Evolutionary conservation across 2,113 vertebrate genomes (phyloP).

Genomic region (Colaptes auratus): DNA sequence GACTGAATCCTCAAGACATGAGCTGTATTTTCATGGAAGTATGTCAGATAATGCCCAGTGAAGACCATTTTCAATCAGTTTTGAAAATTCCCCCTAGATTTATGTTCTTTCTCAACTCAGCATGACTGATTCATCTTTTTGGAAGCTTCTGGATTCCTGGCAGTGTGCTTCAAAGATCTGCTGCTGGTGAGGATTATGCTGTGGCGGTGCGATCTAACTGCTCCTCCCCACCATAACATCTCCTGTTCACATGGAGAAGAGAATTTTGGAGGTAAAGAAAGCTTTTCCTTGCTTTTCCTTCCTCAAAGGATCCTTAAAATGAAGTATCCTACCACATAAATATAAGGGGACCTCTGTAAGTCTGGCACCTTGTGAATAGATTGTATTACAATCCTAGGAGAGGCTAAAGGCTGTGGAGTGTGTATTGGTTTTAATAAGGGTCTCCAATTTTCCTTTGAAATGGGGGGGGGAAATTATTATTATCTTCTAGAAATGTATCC

Average conservation of each 20-base stretch:
- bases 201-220: neutral
- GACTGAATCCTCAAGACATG: neutral
- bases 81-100: neutral
- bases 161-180: neutral
- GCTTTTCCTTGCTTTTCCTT: neutral
- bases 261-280: neutral
- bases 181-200: neutral
- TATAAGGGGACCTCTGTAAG: neutral
- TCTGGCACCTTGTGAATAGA: neutral
- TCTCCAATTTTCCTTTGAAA: slow-evolving; percentile 43
- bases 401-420: neutral
- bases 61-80: neutral
- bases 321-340: neutral
- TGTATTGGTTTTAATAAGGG: neutral
- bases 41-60: neutral
- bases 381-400: neutral
- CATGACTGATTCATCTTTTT: neutral
- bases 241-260: neutral
- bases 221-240: neutral
- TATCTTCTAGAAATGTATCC: slow-evolving; percentile 32
- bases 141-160: neutral
- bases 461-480: neutral
- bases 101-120: neutral
- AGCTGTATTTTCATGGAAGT: neutral
- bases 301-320: neutral